Conservation (phyloP, 2,113 vertebrate species). For the Gymnarchus niloticus region DNA sequence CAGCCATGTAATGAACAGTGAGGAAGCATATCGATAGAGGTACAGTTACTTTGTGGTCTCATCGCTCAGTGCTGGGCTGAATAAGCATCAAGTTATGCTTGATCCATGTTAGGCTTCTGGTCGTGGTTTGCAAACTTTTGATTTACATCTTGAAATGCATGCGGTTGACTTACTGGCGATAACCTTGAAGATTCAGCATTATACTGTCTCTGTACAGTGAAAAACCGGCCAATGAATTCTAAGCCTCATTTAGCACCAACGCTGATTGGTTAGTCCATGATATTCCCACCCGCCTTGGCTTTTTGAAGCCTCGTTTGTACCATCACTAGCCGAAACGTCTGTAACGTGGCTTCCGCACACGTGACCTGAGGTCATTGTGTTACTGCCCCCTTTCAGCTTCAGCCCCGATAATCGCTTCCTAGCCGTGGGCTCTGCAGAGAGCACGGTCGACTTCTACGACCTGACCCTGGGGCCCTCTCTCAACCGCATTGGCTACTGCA, state of each 20-base stretch:
- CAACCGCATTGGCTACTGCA: constrained; percentile 89
- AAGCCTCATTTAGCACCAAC: no score
- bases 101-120: neutral
- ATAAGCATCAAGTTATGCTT: neutral
- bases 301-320: no score
- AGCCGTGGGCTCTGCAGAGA: constrained; percentile 84
- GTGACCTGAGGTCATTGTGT: neutral
- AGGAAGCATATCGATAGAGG: neutral
- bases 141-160: no score
- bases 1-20: neutral
- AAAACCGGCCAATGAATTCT: no score
- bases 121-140: neutral
- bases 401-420: constrained; percentile 86
- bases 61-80: neutral
- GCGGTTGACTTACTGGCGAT: neutral
- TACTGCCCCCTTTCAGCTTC: constrained; percentile 66
- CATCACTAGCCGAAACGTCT: no score
- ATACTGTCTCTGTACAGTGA: no score
- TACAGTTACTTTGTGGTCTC: neutral
- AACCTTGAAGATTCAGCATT: neutral
- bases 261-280: no score
- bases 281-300: no score
- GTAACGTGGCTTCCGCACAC: no score
- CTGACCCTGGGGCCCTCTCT: constrained; percentile 86
- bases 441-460: constrained; percentile 92